These are phyloP conservation scores for Eleginops maclovinus DNA, from an alignment of 2,113 vertebrate genomes.

Conservation along the genomic window DNA sequence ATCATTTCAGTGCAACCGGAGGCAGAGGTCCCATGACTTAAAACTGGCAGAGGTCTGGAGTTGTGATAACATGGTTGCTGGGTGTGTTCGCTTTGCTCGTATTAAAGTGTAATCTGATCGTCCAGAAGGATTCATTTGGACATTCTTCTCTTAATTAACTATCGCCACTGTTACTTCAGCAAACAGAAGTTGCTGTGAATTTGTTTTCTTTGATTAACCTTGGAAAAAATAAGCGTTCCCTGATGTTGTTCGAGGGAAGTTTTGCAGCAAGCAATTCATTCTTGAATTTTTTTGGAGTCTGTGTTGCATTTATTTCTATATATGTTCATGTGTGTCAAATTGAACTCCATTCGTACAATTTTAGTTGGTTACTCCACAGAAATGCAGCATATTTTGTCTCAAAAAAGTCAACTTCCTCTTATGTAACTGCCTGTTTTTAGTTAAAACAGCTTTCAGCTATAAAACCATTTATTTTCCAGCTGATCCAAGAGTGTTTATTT, in stretches of 20 bases:
- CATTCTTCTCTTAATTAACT: slow-evolving; percentile 21
- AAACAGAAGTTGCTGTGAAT: slow-evolving; percentile 5
- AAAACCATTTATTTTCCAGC: too few species aligned
- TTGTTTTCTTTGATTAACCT: not conserved
- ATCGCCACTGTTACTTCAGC: not conserved
- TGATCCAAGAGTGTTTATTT: not conserved
- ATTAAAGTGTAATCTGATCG: slow-evolving; percentile 21
- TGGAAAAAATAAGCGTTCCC: not conserved
- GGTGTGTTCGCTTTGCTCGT: slow-evolving; percentile 37
- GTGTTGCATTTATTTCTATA: too few species aligned
- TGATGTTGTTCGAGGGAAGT: not conserved
- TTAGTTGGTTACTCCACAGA: not conserved
- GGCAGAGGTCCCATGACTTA: slow-evolving; percentile 19
- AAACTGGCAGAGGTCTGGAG: slow-evolving; percentile 12
- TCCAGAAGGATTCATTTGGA: not conserved
- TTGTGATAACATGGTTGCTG: slow-evolving; percentile 39
- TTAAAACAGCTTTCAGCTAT: too few species aligned
- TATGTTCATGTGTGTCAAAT: not conserved
- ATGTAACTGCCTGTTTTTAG: too few species aligned
- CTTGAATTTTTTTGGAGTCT: too few species aligned
- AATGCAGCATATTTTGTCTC: not conserved
- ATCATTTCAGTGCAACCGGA: slow-evolving; percentile 20
- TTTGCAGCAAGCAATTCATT: too few species aligned
- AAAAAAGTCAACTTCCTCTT: not conserved
- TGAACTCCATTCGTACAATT: not conserved